Conservation (phyloP, 2,797 vertebrate species). For the Sebastes oblongus region DNA sequence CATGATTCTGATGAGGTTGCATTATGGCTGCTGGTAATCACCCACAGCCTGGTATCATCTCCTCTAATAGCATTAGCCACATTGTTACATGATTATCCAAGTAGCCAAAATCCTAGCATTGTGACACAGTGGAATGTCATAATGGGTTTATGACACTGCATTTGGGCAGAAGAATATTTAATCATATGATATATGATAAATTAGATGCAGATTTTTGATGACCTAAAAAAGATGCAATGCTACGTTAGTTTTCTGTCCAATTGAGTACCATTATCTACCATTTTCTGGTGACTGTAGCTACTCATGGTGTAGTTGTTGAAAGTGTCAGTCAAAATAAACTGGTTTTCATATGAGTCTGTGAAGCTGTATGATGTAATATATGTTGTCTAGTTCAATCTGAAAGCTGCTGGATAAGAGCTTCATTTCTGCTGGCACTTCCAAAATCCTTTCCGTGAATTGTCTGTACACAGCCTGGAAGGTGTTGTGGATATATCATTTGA, state of each 20-base stretch:
- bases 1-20: slow-evolving; percentile 54
- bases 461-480: neutral
- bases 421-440: neutral
- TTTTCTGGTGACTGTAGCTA: neutral
- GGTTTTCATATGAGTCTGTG: neutral
- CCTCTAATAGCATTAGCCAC: slow-evolving; percentile 66
- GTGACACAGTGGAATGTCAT: slow-evolving; percentile 26
- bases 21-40: slow-evolving; percentile 59
- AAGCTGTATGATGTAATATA: neutral
- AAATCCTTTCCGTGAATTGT: neutral
- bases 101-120: slow-evolving; percentile 49
- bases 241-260: neutral
- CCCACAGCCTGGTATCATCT: slow-evolving; percentile 57
- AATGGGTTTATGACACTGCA: slow-evolving; percentile 26
- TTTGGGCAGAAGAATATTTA: neutral
- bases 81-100: slow-evolving; percentile 60
- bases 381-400: neutral
- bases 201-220: neutral
- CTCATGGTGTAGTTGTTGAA: neutral
- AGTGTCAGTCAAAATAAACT: neutral
- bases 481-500: neutral
- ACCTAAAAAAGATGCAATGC: neutral
- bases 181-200: neutral
- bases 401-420: neutral
- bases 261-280: neutral